Base-by-base conservation (phyloP, 2,797 vertebrate species). In the Mergus octosetaceus region DNA sequence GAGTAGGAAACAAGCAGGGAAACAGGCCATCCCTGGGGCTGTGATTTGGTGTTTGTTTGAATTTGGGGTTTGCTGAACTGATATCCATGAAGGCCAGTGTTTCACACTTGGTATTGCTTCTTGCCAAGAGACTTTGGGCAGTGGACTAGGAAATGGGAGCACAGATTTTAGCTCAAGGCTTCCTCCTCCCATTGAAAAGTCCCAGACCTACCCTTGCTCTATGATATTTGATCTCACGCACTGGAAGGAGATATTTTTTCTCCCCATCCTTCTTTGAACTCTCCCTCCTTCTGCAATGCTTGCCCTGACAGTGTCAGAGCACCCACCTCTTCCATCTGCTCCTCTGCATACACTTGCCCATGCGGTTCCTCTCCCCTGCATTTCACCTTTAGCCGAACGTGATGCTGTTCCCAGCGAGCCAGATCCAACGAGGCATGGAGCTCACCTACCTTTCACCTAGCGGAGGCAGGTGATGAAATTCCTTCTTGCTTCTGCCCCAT, bases 391-490 rank as follows among this genome's bases (percentile, higher is more conserved):
- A n/a, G 72, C 68, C 66, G 27, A 54, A 57, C 1, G 1, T 1
- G 2, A 30, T 84, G 39, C 56, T 78, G 45, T 62, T 87, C 66
- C 75, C 11, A 1, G 49, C n/a, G 19, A 86, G 34, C 58, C 62
- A 90, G 75, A 78, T 78, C 38, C 36, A 62, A 6, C 0, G 1
- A 65, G 30, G 38, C 72, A 70, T 54, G 0, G 0, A 78, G 58
- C 61, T 5, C 4, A 56, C 70, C 57, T 72, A 56, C 43, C 72
- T 72, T 76, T 49, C 12, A 19, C 38, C 28, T 36, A 32, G 22
- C 32, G n/a, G 79, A 38, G 43, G 53, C 53, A 45, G 0, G 57
- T 85, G 75, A 69, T 36, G n/a, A 71, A 82, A 74, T 6, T 36
- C 36, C 21, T 39, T 49, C 21, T 39, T 58, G 36, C 27, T 56